These are phyloP conservation scores for Campylomormyrus numenius DNA, from an alignment of 2,113 vertebrate species.

Conservation along the genomic window DNA sequence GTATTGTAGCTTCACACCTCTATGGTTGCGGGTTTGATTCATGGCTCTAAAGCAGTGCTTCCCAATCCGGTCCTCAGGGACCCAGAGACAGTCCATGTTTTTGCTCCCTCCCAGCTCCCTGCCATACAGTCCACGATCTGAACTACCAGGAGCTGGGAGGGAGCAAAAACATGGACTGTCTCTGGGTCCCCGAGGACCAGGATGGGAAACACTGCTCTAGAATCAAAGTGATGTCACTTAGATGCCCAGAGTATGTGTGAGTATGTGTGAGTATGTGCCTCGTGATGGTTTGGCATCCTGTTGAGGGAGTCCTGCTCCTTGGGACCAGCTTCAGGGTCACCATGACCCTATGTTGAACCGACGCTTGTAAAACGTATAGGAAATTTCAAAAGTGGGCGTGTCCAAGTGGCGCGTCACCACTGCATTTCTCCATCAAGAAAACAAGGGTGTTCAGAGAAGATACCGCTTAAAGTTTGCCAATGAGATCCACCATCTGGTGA, in stretches of 20 bases:
- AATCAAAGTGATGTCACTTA: not conserved
- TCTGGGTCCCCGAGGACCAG: not conserved
- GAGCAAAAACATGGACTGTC: not conserved
- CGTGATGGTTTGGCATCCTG: not conserved
- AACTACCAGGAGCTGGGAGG: not conserved
- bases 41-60: not conserved
- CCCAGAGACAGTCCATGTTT: not conserved
- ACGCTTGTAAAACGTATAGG: not conserved
- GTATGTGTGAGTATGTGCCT: not conserved
- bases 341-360: not conserved
- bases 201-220: not conserved
- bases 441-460: not conserved
- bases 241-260: not conserved
- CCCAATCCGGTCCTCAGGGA: not conserved
- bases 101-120: not conserved
- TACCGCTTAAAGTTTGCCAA: not conserved
- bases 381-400: not conserved
- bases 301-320: not conserved
- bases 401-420: not conserved
- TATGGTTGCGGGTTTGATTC: not conserved
- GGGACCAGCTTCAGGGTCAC: not conserved
- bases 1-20: not conserved
- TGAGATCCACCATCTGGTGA: not conserved
- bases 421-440: not conserved
- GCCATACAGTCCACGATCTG: not conserved